A percentile compares a stretch with the other conserved stretches of the same genome.
Conservation (phyloP, 2,113 vertebrate genomes). For the Mesocricetus auratus region DNA sequence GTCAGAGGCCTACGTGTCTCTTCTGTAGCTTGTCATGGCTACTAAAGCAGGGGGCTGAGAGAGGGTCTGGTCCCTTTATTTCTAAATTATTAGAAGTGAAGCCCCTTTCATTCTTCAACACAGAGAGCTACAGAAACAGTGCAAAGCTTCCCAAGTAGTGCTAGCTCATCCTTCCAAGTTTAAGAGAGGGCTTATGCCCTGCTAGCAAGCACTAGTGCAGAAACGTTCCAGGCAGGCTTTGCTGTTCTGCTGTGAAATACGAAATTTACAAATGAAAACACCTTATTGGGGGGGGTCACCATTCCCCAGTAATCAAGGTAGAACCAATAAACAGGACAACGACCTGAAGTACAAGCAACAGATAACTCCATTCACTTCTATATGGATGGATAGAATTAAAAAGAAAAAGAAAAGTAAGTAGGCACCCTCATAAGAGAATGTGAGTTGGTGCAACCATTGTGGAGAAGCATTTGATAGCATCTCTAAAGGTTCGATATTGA, state of each 20-base stretch:
- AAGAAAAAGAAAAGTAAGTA: constrained; percentile 13
- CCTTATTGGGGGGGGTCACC: constrained; percentile 2
- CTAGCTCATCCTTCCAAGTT: background rate
- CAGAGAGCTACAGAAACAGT: background rate
- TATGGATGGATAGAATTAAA: background rate
- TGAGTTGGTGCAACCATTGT: background rate
- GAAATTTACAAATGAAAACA: constrained; percentile 37
- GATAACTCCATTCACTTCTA: constrained; percentile 33
- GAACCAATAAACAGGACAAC: constrained; percentile 48
- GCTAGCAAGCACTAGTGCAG: background rate
- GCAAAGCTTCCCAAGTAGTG: background rate
- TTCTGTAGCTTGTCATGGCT: too few species aligned
- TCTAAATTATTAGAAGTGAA: too few species aligned
- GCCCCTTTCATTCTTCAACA: too few species aligned
- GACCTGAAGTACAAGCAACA: constrained; percentile 50
- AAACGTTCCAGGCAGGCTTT: constrained; percentile 8
- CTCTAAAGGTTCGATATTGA: constrained; percentile 43
- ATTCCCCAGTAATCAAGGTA: constrained; percentile 48
- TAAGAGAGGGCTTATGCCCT: constrained; percentile 11
- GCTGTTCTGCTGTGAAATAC: constrained; percentile 35
- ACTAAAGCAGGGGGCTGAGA: too few species aligned
- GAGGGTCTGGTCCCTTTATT: too few species aligned
- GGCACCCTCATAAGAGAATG: constrained; percentile 8
- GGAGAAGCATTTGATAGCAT: constrained; percentile 3
- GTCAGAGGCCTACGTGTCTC: too few species aligned